These are phyloP conservation scores for Lordiphosa clarofinis DNA, from an alignment of 1,140 invertebrate species.

Conservation along the genomic window DNA sequence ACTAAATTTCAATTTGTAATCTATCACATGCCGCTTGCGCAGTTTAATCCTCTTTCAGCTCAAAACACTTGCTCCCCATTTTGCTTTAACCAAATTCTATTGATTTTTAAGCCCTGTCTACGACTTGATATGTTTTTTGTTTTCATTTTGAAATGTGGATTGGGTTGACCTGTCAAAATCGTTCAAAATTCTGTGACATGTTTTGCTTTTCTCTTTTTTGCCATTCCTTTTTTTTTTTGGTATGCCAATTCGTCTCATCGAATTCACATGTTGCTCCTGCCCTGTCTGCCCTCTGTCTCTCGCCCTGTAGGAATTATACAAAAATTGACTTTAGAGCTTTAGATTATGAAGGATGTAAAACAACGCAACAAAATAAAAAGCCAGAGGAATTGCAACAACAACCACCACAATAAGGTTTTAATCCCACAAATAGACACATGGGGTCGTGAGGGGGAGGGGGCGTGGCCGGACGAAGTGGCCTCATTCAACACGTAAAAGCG, in stretches of 20 bases:
- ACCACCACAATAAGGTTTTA: background rate
- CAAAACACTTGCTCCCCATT: too few species aligned
- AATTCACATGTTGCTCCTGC: constrained; percentile 14
- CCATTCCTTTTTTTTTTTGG: too few species aligned
- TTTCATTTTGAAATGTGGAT: too few species aligned
- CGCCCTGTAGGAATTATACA: constrained; percentile 30
- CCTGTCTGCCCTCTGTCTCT: background rate
- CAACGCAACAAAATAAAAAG: constrained; percentile 18
- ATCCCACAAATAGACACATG: background rate
- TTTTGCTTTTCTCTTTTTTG: background rate
- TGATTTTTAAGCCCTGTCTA: too few species aligned
- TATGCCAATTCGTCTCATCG: background rate
- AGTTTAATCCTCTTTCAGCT: too few species aligned
- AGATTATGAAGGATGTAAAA: constrained; percentile 39
- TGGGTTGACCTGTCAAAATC: too few species aligned
- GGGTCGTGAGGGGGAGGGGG: background rate
- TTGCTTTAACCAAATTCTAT: too few species aligned
- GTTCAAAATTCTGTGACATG: too few species aligned
- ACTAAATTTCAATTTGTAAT: too few species aligned
- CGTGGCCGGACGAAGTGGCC: background rate
- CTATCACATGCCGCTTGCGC: too few species aligned
- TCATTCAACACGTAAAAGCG: constrained; percentile 40
- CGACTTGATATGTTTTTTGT: too few species aligned
- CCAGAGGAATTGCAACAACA: background rate
- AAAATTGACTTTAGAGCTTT: constrained; percentile 39